These are phyloP conservation scores for Callipepla squamata DNA, from an alignment of 2,113 vertebrate genomes.

Conservation along the genomic window DNA sequence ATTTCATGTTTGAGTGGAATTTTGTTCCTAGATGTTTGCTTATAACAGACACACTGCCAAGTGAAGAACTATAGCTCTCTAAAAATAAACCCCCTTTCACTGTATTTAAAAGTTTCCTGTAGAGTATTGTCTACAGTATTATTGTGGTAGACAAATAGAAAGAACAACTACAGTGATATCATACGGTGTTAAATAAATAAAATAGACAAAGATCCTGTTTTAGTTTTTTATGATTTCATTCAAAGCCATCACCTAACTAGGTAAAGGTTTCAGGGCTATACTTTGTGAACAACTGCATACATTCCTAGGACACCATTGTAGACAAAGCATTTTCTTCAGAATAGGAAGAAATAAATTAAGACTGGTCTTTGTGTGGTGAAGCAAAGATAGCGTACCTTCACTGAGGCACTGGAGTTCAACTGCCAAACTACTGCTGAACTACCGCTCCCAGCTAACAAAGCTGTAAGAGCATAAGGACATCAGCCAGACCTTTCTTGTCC, in stretches of 20 bases:
- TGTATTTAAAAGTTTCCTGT: constrained; percentile 56
- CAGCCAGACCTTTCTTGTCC: constrained; percentile 28
- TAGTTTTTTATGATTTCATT: constrained; percentile 58
- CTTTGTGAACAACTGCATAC: constrained; percentile 44
- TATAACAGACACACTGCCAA: constrained; percentile 44
- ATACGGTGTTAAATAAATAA: constrained; percentile 69
- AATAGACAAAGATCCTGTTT: constrained; percentile 47
- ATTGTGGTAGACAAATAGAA: constrained; percentile 43
- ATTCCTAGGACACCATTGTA: constrained; percentile 33
- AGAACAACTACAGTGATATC: constrained; percentile 45
- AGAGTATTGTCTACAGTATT: constrained; percentile 68
- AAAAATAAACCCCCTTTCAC: constrained; percentile 66
- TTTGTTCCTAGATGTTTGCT: constrained; percentile 7
- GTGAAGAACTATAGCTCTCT: constrained; percentile 4
- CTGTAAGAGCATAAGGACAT: neutral
- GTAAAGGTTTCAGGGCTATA: constrained; percentile 15
- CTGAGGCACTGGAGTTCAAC: neutral
- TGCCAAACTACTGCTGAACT: neutral
- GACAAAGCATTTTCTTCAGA: constrained; percentile 12
- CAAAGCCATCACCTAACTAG: constrained; percentile 16
- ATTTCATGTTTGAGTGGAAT: neutral
- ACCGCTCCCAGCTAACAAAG: neutral
- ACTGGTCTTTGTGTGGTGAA: neutral
- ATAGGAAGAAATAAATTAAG: constrained; percentile 36
- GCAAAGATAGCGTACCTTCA: neutral